phyloP scores from a whole-genome alignment of 2,113 vertebrate species.

The Percopsis transmontana region DNA sequence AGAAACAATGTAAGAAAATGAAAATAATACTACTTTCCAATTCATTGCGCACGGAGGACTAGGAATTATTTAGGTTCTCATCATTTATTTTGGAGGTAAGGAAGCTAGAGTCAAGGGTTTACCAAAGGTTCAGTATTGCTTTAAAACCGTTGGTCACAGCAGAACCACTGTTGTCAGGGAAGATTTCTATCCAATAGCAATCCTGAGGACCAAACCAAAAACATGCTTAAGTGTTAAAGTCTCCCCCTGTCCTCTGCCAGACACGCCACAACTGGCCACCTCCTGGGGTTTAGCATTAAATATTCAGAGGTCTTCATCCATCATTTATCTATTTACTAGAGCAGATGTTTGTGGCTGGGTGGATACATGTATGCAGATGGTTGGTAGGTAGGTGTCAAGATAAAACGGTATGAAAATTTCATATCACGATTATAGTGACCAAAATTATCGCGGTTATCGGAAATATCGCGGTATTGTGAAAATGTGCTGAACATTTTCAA shows the following conservation, averaged over 20 bases:
- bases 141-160: slow-evolving; percentile 38
- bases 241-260: slow-evolving; percentile 6
- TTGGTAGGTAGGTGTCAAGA: background rate
- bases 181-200: slow-evolving; percentile 48
- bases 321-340: slow-evolving; percentile 64
- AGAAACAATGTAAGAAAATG: no score
- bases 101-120: no score
- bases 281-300: slow-evolving; percentile 52
- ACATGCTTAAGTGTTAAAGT: slow-evolving; percentile 4
- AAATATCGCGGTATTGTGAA: no score
- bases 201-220: slow-evolving; percentile 9
- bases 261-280: slow-evolving; percentile 42
- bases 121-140: background rate
- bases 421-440: no score
- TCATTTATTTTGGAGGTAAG: no score
- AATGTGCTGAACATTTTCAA: no score
- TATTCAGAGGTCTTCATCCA: slow-evolving; percentile 63
- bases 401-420: no score
- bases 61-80: no score
- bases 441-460: no score
- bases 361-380: background rate
- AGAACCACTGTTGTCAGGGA: slow-evolving; percentile 57
- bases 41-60: no score
- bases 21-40: no score
- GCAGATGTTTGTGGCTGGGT: slow-evolving; percentile 2